Evolutionary conservation across 2,888 invertebrate species (phyloP), one percentile per base, ranked within the genome.

Genomic region (Stictocephala bisonia): DNA sequence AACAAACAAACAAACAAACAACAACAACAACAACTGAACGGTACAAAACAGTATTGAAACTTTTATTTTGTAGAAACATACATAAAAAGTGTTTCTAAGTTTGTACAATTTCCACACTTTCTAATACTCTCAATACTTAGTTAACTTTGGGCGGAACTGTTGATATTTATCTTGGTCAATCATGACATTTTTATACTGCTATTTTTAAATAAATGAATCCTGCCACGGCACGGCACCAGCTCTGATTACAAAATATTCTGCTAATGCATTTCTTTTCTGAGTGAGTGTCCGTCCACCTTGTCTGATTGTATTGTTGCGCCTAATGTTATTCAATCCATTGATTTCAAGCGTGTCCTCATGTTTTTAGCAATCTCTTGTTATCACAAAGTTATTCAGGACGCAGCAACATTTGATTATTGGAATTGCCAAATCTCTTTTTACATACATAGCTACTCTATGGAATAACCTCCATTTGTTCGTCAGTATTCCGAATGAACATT

Each of bases 321-420:
- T 24, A 51, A 3, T 3, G 51, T 51, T 22, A 20, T 51, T 22
- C 22, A 51, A 51, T 51, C 51, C 51, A 51, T 51, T 20, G 51
- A 20, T 6, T 20, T 20, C 51, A 22, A 51, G 51, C 22, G 51
- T 51, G 51, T 51, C 51, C 29, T 60, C 51, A 24, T 41, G 41
- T n/a, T 53, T 73, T 22, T 53, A 73, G 4, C 73, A 68, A 51
- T 73, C 73, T 56, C 73, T 73, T 35, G 15, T n/a, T 29, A 68
- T 35, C 26, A 73, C 73, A 15, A 29, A 68, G 27, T 73, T 73
- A 48, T 73, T 68, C 18, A 73, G 68, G 6, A 73, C 35, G 27
- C 68, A 73, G 53, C 73, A 73, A n/a, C 68, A 68, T 69, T 69
- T 69, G 13, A 69, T 48, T 22, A 69, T 69, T n/a, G n/a, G n/a